Evolutionary conservation across 1,140 invertebrate species (phyloP).

Genomic region (Lethocerus indicus): DNA sequence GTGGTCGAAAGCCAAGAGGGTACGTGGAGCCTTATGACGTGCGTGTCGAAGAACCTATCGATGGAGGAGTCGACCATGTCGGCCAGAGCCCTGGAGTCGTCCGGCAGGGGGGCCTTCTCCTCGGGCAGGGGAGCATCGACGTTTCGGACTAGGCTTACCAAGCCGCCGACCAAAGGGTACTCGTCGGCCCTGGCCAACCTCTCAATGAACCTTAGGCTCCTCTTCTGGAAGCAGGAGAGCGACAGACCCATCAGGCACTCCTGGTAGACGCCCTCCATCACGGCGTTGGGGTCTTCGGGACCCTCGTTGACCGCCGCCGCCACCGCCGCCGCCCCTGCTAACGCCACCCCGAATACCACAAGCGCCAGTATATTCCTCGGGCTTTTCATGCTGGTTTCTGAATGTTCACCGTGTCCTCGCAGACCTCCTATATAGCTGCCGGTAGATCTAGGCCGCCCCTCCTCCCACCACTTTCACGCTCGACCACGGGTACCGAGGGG

Average conservation of each 20-base stretch:
- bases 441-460: background rate
- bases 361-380: too few relatives aligned
- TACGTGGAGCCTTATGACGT: constrained; percentile 16
- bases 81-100: constrained; percentile 11
- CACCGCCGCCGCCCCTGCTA: background rate
- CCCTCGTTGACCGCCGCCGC: constrained; percentile 5
- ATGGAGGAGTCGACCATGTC: constrained; percentile 16
- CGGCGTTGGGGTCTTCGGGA: constrained; percentile 14
- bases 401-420: background rate
- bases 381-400: background rate
- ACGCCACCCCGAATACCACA: background rate
- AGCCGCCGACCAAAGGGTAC: constrained; percentile 16
- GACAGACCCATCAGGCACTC: constrained; percentile 18
- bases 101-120: constrained; percentile 1
- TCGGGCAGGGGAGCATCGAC: background rate
- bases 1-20: constrained; percentile 13
- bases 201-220: constrained; percentile 18
- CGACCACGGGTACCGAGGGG: background rate
- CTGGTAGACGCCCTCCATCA: constrained; percentile 16
- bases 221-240: constrained; percentile 19
- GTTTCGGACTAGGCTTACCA: constrained; percentile 17
- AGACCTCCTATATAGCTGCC: background rate
- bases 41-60: constrained; percentile 19
- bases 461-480: background rate
- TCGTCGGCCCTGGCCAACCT: constrained; percentile 15